phyloP scores from a whole-genome alignment of 2,888 invertebrate genomes.

The Xanthorhoe designata region DNA sequence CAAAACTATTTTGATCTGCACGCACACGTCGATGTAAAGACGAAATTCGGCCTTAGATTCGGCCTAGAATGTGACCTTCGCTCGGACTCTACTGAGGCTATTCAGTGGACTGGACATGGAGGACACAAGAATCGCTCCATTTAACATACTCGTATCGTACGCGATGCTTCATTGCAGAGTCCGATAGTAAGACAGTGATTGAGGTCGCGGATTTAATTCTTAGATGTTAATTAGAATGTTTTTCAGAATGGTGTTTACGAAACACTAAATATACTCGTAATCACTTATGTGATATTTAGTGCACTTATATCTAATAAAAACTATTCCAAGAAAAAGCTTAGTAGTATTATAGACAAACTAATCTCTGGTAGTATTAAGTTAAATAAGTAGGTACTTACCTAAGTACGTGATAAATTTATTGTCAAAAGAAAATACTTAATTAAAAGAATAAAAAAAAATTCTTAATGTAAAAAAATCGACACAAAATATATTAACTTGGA shows the following conservation, averaged over 20 bases:
- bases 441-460: too few relatives aligned
- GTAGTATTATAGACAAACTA: too few relatives aligned
- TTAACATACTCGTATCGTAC: conserved; percentile 58
- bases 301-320: background rate
- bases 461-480: too few relatives aligned
- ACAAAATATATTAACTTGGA: too few relatives aligned
- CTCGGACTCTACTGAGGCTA: conserved; percentile 53
- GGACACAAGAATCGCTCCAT: conserved; percentile 73
- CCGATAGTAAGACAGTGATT: conserved; percentile 52
- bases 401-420: too few relatives aligned
- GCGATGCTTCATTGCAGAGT: conserved; percentile 60
- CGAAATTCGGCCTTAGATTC: conserved; percentile 1
- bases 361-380: too few relatives aligned
- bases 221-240: conserved; percentile 36
- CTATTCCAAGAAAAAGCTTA: too few relatives aligned
- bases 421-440: too few relatives aligned
- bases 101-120: conserved; percentile 74
- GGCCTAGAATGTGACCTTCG: conserved; percentile 22
- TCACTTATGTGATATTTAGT: background rate
- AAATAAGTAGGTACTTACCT: too few relatives aligned
- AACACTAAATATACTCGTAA: background rate
- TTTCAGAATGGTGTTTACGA: conserved; percentile 19
- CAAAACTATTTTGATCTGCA: background rate
- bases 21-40: background rate
- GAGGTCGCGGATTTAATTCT: conserved; percentile 37